Conservation (phyloP, 2,113 vertebrate species). For the Antechinus stuartii region DNA sequence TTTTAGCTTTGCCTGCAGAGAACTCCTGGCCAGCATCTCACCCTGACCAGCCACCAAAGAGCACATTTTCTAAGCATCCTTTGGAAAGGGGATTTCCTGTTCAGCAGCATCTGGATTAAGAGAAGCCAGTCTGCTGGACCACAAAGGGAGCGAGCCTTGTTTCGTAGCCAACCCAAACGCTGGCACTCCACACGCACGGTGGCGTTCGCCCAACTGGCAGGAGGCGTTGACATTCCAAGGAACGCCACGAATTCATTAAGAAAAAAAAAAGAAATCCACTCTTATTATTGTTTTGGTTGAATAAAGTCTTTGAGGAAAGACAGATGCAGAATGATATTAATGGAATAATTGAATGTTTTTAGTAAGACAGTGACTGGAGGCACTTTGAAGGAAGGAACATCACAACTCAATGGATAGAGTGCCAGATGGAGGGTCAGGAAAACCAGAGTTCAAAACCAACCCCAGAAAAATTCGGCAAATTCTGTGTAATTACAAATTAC, state of each 20-base stretch:
- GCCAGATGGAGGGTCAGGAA: neutral
- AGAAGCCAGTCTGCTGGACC: neutral
- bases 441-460: neutral
- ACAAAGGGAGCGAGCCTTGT: neutral
- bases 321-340: slow-evolving; percentile 55
- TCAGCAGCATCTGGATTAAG: neutral
- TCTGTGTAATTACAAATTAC: no score
- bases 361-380: slow-evolving; percentile 40
- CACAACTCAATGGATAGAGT: neutral
- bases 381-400: slow-evolving; percentile 44
- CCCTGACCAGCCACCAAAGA: neutral
- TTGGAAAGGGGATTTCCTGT: neutral
- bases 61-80: neutral
- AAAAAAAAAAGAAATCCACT: slow-evolving; percentile 44
- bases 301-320: slow-evolving; percentile 53
- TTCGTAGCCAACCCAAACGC: slow-evolving; percentile 27
- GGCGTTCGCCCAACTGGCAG: neutral
- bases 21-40: neutral
- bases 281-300: neutral
- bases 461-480: neutral
- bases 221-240: slow-evolving; percentile 19
- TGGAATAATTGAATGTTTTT: slow-evolving; percentile 45
- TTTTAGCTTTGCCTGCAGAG: neutral
- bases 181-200: accelerated
- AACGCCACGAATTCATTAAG: slow-evolving; percentile 66